phyloP scores from a whole-genome alignment of 1,140 invertebrate species.

The Dendroctonus ponderosae region DNA sequence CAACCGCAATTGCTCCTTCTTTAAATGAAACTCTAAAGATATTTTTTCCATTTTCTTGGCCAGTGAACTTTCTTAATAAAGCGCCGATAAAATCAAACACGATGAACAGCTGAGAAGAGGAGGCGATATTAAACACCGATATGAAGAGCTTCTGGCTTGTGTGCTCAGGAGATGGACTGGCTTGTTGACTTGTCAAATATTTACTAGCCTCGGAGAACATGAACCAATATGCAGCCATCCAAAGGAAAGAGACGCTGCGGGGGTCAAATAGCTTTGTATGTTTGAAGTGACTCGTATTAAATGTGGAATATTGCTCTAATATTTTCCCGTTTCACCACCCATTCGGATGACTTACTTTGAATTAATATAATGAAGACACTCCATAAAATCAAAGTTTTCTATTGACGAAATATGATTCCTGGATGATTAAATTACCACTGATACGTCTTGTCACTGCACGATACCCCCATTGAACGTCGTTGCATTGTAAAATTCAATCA shows the following conservation, averaged over 20 bases:
- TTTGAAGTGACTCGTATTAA: constrained; percentile 10
- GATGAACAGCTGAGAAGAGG: background rate
- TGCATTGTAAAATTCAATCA: constrained; percentile 30
- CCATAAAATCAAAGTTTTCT: no score
- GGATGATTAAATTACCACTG: constrained; percentile 20
- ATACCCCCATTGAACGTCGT: constrained; percentile 15
- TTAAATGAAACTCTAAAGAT: no score
- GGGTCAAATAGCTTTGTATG: constrained; percentile 11
- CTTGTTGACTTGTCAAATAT: constrained; percentile 49
- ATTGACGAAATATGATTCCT: background rate
- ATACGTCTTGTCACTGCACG: constrained; percentile 18
- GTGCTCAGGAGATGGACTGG: constrained; percentile 43
- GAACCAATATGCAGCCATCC: constrained; percentile 7
- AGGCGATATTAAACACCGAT: constrained; percentile 47
- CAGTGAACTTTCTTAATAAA: no score
- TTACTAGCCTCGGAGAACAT: constrained; percentile 30
- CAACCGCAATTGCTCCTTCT: no score
- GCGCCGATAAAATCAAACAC: no score
- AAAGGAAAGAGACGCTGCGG: constrained; percentile 4
- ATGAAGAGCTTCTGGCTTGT: constrained; percentile 43
- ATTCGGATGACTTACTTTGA: no score
- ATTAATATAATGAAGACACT: no score
- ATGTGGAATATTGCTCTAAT: no score
- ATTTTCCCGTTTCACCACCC: no score
- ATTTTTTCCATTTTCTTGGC: no score